These are phyloP conservation scores for Buathra laborator DNA, from an alignment of 2,888 invertebrate species.

Conservation along the genomic window DNA sequence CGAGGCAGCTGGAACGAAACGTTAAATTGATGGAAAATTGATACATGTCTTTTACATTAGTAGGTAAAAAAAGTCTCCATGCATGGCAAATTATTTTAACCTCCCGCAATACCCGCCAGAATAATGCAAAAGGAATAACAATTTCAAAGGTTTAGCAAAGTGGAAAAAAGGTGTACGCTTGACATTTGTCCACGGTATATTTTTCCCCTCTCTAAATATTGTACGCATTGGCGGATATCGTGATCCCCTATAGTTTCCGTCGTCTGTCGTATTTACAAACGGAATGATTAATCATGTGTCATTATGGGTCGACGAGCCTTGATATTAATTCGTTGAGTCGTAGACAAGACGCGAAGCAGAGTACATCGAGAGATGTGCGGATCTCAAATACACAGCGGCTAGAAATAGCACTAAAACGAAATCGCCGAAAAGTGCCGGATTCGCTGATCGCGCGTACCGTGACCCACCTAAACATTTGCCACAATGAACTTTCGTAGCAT, in stretches of 20 bases:
- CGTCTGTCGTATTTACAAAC: constrained; percentile 14
- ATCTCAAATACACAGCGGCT: background rate
- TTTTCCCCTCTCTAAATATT: background rate
- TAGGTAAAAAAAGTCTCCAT: background rate
- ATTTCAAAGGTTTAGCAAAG: background rate
- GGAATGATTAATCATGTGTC: constrained; percentile 18
- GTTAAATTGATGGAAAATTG: background rate
- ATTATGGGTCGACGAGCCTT: background rate
- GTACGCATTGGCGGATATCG: background rate
- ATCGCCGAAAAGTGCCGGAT: background rate
- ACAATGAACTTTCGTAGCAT: constrained; percentile 71
- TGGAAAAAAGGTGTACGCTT: background rate
- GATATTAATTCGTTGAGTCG: background rate
- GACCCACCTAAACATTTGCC: background rate
- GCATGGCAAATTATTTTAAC: background rate
- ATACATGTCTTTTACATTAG: background rate
- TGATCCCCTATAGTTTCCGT: background rate
- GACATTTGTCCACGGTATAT: background rate
- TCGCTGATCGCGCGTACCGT: background rate
- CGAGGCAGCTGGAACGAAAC: background rate
- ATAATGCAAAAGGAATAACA: background rate
- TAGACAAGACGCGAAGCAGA: background rate
- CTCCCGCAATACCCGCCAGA: background rate
- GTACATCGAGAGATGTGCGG: background rate
- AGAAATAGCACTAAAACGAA: background rate